A percentile compares a stretch with the other conserved stretches of the same genome.
These are phyloP conservation scores for Pseudochirops corinnae DNA, from an alignment of 2,797 vertebrate species.

Conservation along the genomic window DNA sequence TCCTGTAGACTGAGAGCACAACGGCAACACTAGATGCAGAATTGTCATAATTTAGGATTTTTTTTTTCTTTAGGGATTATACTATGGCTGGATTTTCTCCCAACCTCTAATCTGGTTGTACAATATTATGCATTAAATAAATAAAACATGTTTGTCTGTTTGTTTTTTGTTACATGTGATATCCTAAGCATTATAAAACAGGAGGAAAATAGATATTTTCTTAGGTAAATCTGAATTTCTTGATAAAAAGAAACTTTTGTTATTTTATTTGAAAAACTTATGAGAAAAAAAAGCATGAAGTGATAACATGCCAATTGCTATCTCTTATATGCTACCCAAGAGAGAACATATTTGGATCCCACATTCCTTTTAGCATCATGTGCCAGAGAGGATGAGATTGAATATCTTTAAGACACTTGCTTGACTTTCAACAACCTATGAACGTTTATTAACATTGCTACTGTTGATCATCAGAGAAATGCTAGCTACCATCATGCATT, in stretches of 20 bases:
- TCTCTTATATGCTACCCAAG: conserved; percentile 13
- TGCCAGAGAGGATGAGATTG: conserved; percentile 3
- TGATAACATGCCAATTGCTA: background rate
- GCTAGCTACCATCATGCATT: conserved; percentile 3
- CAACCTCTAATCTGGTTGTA: conserved; percentile 28
- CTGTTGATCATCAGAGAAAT: conserved; percentile 15
- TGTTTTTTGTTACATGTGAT: background rate
- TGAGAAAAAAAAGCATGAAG: background rate
- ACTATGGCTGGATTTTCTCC: conserved; percentile 21
- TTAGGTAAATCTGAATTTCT: conserved; percentile 31
- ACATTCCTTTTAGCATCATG: conserved; percentile 1
- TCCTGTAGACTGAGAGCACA: conserved; percentile 77
- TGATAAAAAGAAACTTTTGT: conserved; percentile 17
- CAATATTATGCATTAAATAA: conserved; percentile 3
- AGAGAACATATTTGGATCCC: conserved; percentile 31
- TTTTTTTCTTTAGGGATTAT: conserved; percentile 55
- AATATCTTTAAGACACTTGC: conserved; percentile 5
- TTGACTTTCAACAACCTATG: conserved; percentile 20
- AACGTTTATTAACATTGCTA: conserved; percentile 11
- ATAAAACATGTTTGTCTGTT: background rate
- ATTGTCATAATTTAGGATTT: conserved; percentile 66
- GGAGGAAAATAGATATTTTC: background rate
- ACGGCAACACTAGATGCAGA: conserved; percentile 67
- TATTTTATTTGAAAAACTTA: conserved; percentile 8
- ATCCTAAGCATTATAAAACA: conserved; percentile 27